Evolutionary conservation across 2,113 vertebrate genomes (phyloP), one percentile per base, ranked within the genome.

Genomic region (Puntigrus tetrazona): DNA sequence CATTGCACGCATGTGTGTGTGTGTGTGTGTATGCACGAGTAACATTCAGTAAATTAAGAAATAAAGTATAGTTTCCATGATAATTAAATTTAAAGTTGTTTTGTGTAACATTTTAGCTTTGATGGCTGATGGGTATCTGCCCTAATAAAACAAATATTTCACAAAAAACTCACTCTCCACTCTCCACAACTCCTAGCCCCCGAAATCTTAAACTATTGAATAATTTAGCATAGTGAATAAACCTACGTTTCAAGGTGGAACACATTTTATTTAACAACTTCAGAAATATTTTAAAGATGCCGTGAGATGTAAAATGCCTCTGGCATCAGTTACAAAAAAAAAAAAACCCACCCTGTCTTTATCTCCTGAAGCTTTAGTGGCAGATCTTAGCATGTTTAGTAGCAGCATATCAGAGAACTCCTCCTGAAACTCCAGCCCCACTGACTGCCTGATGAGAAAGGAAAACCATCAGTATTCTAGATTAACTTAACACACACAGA

Each of bases 371-470:
- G 96, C 96, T 45, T 94, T 95, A 0, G 96, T 96, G 0, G 97
- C 97, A 41, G 96, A 94, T 4, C 91, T 92, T 31, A 99, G 82
- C 97, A 98, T 96, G 90, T 98, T 97, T 27, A 99, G 91, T 55
- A 99, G 95, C 36, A 99, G 93, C 65, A 97, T 93, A 86, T 97
- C 97, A 4, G 96, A 98, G 41, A 99, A 92, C 52, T 99, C 98
- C 76, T 98, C 95, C 72, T 98, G 97, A 89, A 99, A 99, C 86
- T 95, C 95, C 25, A 92, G 93, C 20, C 96, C 97, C 57, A 96
- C 87, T 0, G 90, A 94, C 81, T 95, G 94, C 97, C 98, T 99
- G 81, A 74, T n/a, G 7, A 25, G 85, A 61, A 3, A 25, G 52
- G 7, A 82, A 25, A 84, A 72, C 2, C 3, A 29, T 63, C 14